phyloP scores from a whole-genome alignment of 2,888 invertebrate genomes.

The Heliconius aoede region DNA sequence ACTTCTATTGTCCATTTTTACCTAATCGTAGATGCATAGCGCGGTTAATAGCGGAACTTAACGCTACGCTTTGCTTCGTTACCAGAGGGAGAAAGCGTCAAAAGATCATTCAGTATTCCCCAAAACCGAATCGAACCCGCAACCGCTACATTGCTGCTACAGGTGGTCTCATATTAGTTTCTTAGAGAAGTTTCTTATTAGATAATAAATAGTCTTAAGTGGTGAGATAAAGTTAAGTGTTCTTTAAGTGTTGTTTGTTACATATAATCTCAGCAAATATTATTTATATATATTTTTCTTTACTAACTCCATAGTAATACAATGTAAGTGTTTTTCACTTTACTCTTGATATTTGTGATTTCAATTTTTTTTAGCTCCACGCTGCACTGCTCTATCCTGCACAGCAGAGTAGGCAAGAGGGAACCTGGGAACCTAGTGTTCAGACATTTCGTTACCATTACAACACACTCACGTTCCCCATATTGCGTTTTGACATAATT shows the following conservation, averaged over 20 bases:
- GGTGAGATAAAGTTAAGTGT: slow-evolving; percentile 17
- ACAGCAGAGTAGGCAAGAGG: too few species aligned
- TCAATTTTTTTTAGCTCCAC: background rate
- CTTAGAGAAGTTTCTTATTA: background rate
- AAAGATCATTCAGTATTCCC: too few species aligned
- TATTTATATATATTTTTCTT: background rate
- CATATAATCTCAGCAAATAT: slow-evolving; percentile 14
- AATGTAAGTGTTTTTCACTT: background rate
- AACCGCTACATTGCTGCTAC: too few species aligned
- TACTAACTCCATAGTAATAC: too few species aligned
- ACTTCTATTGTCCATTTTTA: background rate
- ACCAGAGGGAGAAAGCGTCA: too few species aligned
- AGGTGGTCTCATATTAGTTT: background rate
- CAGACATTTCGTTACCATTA: too few species aligned
- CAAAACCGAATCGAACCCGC: too few species aligned
- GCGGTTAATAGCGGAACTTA: background rate
- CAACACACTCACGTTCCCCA: too few species aligned
- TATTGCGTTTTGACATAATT: too few species aligned
- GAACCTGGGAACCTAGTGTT: too few species aligned
- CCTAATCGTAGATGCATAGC: background rate
- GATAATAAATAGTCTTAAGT: slow-evolving; percentile 23
- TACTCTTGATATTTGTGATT: background rate
- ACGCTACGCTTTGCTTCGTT: background rate
- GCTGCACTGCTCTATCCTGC: too few species aligned
- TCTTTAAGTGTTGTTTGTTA: slow-evolving; percentile 15